These are phyloP conservation scores for Zeus faber DNA, from an alignment of 2,113 vertebrate species.

Conservation along the genomic window DNA sequence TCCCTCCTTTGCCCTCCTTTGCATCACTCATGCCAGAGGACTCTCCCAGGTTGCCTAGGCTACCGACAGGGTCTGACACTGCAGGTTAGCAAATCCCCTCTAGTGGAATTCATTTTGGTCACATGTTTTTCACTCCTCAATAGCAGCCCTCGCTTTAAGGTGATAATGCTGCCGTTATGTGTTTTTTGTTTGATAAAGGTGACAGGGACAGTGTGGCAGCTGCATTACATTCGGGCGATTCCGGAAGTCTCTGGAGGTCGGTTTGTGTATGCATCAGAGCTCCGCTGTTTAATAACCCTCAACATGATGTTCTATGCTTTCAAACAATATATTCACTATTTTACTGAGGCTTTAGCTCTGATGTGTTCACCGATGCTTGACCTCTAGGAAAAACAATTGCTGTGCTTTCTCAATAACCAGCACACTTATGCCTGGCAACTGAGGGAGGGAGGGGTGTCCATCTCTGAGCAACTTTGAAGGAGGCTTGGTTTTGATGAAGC, in stretches of 20 bases:
- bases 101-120: constrained; percentile 44
- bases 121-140: constrained; percentile 5
- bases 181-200: not conserved
- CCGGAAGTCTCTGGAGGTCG: not conserved
- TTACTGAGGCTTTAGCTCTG: not conserved
- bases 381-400: constrained; percentile 15
- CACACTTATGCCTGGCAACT: constrained; percentile 4
- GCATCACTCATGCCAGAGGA: constrained; percentile 13
- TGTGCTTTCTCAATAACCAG: not conserved
- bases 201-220: not conserved
- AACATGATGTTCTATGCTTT: not conserved
- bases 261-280: not conserved
- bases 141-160: constrained; percentile 20
- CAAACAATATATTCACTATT: not conserved
- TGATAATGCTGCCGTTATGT: constrained; percentile 12
- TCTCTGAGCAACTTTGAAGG: not conserved
- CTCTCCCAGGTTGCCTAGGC: constrained; percentile 50
- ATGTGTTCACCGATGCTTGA: not conserved
- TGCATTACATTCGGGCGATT: not conserved
- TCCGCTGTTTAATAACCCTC: too few relatives aligned
- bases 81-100: constrained; percentile 30
- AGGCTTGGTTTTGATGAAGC: not conserved
- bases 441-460: not conserved
- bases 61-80: constrained; percentile 41
- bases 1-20: constrained; percentile 16